A percentile compares a stretch with the other conserved stretches of the same genome.
Conservation (phyloP, 2,888 invertebrate genomes). For the Protodeltote pygarga region DNA sequence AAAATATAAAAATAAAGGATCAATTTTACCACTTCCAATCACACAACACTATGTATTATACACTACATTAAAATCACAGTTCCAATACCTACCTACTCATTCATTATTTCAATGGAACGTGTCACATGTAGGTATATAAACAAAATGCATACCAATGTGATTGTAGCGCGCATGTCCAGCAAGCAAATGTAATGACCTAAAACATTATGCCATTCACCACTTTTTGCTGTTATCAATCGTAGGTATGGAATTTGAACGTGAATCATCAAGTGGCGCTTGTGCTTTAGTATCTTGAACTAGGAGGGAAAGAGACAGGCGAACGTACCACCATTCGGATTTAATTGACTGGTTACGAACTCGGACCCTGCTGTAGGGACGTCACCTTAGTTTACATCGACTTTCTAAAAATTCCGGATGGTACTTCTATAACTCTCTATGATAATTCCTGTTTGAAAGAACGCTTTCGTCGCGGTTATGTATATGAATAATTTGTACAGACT, state of each 20-base stretch:
- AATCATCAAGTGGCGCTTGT: constrained; percentile 85
- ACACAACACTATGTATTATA: no score
- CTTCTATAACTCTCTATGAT: constrained; percentile 66
- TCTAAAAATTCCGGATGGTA: constrained; percentile 82
- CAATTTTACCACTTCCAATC: no score
- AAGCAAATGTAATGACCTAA: constrained; percentile 75
- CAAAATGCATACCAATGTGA: constrained; percentile 66
- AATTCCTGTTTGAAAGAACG: constrained; percentile 69
- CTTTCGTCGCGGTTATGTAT: constrained; percentile 32
- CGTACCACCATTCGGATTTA: constrained; percentile 82
- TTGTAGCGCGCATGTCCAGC: constrained; percentile 63
- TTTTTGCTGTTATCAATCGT: constrained; percentile 84
- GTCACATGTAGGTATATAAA: constrained; percentile 61
- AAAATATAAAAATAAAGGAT: no score
- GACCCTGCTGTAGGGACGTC: constrained; percentile 83
- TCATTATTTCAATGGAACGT: constrained; percentile 33
- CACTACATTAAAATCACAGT: constrained; percentile 6
- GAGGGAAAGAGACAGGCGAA: constrained; percentile 79
- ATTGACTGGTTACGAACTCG: constrained; percentile 85
- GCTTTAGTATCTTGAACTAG: constrained; percentile 71
- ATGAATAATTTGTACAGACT: constrained; percentile 23
- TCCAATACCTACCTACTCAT: constrained; percentile 21
- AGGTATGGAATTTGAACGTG: constrained; percentile 83
- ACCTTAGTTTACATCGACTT: constrained; percentile 81
- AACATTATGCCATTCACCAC: constrained; percentile 79